Evolutionary conservation across 2,888 invertebrate species (phyloP).

Genomic region (Cerastoderma edule): DNA sequence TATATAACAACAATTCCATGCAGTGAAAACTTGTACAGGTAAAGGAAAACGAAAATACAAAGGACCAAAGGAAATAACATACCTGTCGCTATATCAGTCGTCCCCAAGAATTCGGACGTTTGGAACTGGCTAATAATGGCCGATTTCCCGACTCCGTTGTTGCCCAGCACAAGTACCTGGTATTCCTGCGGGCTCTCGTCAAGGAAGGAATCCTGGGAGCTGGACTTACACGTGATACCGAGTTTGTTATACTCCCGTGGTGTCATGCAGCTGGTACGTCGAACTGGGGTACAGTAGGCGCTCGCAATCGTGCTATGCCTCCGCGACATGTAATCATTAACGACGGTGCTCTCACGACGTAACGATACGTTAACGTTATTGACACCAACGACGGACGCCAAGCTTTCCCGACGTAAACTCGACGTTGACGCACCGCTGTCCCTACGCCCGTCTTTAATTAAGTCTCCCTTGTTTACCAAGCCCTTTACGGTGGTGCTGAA

Average conservation of each 20-base stretch:
- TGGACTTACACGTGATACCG: conserved; percentile 27
- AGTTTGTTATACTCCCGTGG: conserved; percentile 52
- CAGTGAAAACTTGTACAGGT: no score
- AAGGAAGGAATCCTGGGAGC: conserved; percentile 56
- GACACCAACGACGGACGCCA: conserved; percentile 8
- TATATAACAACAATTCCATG: no score
- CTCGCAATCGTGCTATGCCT: conserved; percentile 36
- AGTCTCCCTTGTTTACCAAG: conserved; percentile 94
- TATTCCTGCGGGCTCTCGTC: conserved; percentile 82
- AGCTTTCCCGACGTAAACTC: conserved; percentile 42
- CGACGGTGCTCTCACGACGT: conserved; percentile 50
- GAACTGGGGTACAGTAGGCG: conserved; percentile 40
- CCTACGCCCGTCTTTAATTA: conserved; percentile 51
- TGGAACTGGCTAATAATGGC: conserved; percentile 89
- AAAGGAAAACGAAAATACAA: background rate
- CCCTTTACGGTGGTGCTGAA: conserved; percentile 97
- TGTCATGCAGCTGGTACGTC: conserved; percentile 53
- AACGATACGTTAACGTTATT: background rate
- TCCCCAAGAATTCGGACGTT: conserved; percentile 86
- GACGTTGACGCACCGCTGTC: conserved; percentile 48
- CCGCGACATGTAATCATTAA: conserved; percentile 30
- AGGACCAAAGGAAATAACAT: background rate
- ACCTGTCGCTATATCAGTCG: conserved; percentile 56
- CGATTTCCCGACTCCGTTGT: conserved; percentile 89
- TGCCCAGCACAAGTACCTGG: conserved; percentile 88